Evolutionary conservation across 2,888 invertebrate species (phyloP), one percentile per base, ranked within the genome.

Genomic region (Metalampra italica): DNA sequence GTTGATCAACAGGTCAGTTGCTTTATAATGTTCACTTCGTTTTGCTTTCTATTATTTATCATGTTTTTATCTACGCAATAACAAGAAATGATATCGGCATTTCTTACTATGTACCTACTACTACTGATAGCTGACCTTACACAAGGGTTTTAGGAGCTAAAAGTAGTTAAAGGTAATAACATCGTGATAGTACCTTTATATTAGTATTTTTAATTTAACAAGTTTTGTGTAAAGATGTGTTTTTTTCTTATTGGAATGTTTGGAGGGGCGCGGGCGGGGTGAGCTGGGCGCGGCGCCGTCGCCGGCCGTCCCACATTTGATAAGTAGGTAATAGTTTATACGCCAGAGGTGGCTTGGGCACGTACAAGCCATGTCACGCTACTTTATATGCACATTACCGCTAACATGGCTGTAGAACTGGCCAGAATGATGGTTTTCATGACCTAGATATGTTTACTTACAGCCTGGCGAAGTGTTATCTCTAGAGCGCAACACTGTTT

Each of bases 1-100:
- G 85, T 78, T 88, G 78, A 85, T 75, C 71, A 74, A 76, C 78
- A 87, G 87, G 87, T 87, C 69, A 71, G 78, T 59, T 43, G 38
- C 29, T 55, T 52, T 52, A 42, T 40, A 43, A 47, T 22, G 22
- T 22, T 22, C 22, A 48, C 47, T 32, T 45, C 43, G 44, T 49
- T 46, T 47, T 46, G 36, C 46, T 40, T 45, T 39, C 15, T 41
- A 11, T n/a, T n/a, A n/a, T 41, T 12, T 13, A 5, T 7, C 14
- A 34, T 14, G 36, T 34, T 44, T 34, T 29, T 29, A 29, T 42
- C 36, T 36, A 36, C 36, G 36, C 36, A 36, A n/a, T 36, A 36
- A 32, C 9, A 11, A 3, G 11, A 32, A 32, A 32, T 5, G 1
- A 32, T 32, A 36, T n/a, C 36, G 3, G 36, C 11, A n/a, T 36